Base-by-base conservation (phyloP, 2,888 invertebrate species). In the Mimas tiliae region DNA sequence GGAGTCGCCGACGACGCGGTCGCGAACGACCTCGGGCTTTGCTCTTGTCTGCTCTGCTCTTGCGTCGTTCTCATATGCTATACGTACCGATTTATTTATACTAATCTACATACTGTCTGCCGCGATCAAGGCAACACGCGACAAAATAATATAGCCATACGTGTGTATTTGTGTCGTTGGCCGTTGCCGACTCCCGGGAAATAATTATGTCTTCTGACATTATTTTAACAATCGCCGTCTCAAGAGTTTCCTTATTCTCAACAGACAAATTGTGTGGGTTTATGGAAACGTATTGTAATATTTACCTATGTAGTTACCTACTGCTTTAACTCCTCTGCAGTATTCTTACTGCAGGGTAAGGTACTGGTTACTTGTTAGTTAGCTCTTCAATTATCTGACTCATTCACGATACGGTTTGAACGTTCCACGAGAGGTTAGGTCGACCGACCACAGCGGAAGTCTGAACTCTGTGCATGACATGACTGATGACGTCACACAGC, bases 11-110 rank as follows among this genome's bases (percentile, higher is more conserved):
- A 67, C 80, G 83, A 77, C 81, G 80, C 84, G 79, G 79, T 81
- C 81, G 82, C 84, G 81, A 76, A 75, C 86, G 89, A 82, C 89
- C 89, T 90, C 90, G 87, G 78, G 76, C 81, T 84, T 79, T 82
- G 83, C 84, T 79, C 79, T 79, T 82, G 88, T 86, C 88, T 58
- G 58, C 86, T 86, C 78, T 89, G 88, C 90, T 92, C 91, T 91
- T 91, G 91, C 90, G 90, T 86, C 89, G 89, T 80, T 85, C 81
- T 82, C 81, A 81, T 81, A 72, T 45, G 21, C 58, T 58, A 58
- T 58, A 58, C 58, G 58, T 58, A 42, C 58, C 58, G 58, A 58
- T 52, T 52, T 64, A 64, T 55, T 53, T 65, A 65, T 34, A 58
- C 48, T 38, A 65, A 48, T 65, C 34, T 42, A 58, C 65, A 38